Base-by-base conservation (phyloP, 2,113 vertebrate species). In the Syngnathus floridae region DNA sequence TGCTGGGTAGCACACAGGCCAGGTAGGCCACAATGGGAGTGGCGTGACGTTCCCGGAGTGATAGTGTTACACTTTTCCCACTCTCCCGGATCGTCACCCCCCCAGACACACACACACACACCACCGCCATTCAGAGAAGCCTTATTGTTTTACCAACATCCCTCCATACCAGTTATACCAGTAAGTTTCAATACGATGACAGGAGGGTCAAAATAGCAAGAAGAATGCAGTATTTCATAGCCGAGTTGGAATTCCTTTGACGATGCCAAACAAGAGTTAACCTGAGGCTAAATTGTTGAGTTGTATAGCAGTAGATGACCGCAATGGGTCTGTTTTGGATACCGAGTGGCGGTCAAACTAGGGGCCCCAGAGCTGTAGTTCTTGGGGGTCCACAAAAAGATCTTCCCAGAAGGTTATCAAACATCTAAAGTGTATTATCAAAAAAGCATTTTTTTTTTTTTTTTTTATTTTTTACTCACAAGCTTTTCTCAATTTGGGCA, bases 61-160 rank as follows among this genome's bases (percentile, higher is more conserved):
- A 82, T 91, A 84, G 74, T 61, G 80, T 91, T 90, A 88, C 88
- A 82, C 21, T 75, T 79, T 83, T 82, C 81, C 80, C 58, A 40
- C 72, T 70, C 67, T 49, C 65, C 61, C 59, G 51, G 69, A 70
- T 73, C 21, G 21, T 26, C 40, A 26, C 14, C 21, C 6, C 66
- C 54, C 10, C 49, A n/a, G n/a, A n/a, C n/a, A n/a, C n/a, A 26
- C 26, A 26, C 26, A 26, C 26, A 1, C 26, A 3, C 26, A 16
- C 54, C 48, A 3, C 48, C 19, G 4, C 48, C 48, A 51, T 51
- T 51, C 48, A 51, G 48, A 51, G 8, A 10, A 35, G 22, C 26
- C 45, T 45, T 62, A 52, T 57, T 63, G 45, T 76, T 64, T 80
- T 82, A 62, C 75, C 72, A 78, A 87, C 78, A 84, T 69, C 66